Evolutionary conservation across 1,140 invertebrate genomes (phyloP).

Genomic region (Laupala kohalensis): DNA sequence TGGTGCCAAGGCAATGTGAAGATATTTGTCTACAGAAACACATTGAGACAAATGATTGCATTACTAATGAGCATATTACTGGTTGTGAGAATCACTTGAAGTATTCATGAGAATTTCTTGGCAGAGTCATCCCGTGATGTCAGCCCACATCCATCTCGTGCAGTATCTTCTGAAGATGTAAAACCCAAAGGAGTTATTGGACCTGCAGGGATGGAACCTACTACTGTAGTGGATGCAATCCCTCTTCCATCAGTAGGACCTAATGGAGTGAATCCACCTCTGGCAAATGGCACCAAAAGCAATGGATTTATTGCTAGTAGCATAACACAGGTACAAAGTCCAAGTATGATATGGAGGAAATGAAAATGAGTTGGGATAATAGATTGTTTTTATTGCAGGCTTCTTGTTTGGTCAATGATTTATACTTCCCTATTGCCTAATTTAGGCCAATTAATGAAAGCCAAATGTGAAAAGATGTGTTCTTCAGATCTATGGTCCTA

Average conservation of each 20-base stretch:
- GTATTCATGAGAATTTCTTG: background rate
- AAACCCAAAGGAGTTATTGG: background rate
- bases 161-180: conserved; percentile 3
- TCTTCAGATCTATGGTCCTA: no score
- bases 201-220: background rate
- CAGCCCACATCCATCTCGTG: conserved; percentile 3
- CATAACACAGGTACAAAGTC: background rate
- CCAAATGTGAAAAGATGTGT: no score
- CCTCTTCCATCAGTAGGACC: background rate
- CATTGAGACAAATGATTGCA: background rate
- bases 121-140: conserved; percentile 11
- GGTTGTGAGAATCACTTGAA: background rate
- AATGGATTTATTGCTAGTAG: background rate
- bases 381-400: no score
- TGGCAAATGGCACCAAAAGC: background rate
- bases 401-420: no score
- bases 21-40: background rate
- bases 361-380: background rate
- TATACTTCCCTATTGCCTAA: no score
- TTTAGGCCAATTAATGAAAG: no score
- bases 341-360: no score
- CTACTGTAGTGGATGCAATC: background rate
- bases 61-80: background rate
- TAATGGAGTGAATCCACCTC: background rate
- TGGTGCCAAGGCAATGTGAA: background rate